Conservation (phyloP, 2,888 invertebrate species). For the Hetaerina titia region DNA sequence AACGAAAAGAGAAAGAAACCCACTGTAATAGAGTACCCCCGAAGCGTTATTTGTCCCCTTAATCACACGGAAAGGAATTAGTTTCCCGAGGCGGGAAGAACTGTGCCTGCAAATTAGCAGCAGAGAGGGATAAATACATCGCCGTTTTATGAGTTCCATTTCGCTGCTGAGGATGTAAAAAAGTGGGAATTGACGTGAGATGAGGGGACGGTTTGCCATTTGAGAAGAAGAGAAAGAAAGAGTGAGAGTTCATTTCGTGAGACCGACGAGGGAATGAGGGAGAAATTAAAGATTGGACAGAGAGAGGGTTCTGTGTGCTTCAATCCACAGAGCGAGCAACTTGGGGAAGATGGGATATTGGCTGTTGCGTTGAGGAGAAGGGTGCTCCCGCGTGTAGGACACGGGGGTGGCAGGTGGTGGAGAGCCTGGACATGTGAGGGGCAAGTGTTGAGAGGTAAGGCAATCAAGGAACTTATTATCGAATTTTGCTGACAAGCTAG, state of each 20-base stretch:
- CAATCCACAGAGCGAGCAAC: background rate
- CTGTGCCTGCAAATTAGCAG: slow-evolving; percentile 59
- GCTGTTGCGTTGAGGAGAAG: background rate
- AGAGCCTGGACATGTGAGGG: slow-evolving; percentile 1
- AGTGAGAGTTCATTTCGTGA: background rate
- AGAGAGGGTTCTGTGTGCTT: background rate
- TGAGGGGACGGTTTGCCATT: too few relatives aligned
- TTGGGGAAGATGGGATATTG: background rate
- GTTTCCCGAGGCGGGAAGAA: slow-evolving; percentile 36
- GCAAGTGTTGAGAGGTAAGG: slow-evolving; percentile 29
- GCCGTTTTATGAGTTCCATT: background rate
- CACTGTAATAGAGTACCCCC: slow-evolving; percentile 28
- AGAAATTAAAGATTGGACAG: slow-evolving; percentile 40
- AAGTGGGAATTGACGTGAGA: background rate
- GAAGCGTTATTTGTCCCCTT: slow-evolving; percentile 40
- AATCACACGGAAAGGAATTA: slow-evolving; percentile 21
- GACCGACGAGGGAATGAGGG: background rate
- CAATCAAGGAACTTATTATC: slow-evolving; percentile 14
- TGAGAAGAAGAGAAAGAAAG: background rate
- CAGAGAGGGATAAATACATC: slow-evolving; percentile 23
- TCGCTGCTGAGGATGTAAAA: background rate
- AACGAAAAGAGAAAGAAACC: slow-evolving; percentile 24
- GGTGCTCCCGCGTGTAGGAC: background rate
- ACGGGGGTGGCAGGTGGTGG: slow-evolving; percentile 1
- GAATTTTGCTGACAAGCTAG: slow-evolving; percentile 20